These are phyloP conservation scores for Chymomyza procnemis DNA, from an alignment of 2,888 invertebrate genomes.

Conservation along the genomic window DNA sequence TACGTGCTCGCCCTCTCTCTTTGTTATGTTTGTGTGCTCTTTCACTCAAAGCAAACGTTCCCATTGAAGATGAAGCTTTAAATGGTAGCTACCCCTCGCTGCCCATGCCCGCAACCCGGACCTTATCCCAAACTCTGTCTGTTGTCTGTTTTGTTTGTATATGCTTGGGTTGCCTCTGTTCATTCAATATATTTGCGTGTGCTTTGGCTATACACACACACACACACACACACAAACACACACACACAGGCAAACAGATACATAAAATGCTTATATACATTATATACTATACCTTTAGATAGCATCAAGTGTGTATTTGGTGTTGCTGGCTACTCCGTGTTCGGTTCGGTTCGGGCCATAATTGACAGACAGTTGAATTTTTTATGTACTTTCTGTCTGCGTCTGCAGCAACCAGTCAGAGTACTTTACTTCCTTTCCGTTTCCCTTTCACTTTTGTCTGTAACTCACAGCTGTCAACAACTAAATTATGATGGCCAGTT, in stretches of 20 bases:
- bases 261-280: neutral
- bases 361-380: conserved; percentile 65
- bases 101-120: neutral
- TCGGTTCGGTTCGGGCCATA: conserved; percentile 47
- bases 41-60: conserved; percentile 56
- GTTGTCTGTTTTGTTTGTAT: neutral
- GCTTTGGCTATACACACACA: neutral
- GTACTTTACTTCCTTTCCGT: neutral
- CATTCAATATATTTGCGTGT: conserved; percentile 59
- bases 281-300: conserved; percentile 13
- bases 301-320: conserved; percentile 52
- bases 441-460: conserved; percentile 9
- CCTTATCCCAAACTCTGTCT: neutral
- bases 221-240: neutral
- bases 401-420: neutral
- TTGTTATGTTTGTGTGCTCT: too few relatives aligned
- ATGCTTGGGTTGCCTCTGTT: conserved; percentile 37
- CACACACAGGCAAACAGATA: neutral
- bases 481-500: conserved; percentile 21
- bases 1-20: neutral
- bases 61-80: conserved; percentile 21
- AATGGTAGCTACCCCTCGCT: neutral
- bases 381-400: conserved; percentile 54
- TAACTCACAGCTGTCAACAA: neutral
- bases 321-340: conserved; percentile 17